Evolutionary conservation across 2,888 invertebrate genomes (phyloP), one percentile per base, ranked within the genome.

Genomic region (Melipona bicolor): DNA sequence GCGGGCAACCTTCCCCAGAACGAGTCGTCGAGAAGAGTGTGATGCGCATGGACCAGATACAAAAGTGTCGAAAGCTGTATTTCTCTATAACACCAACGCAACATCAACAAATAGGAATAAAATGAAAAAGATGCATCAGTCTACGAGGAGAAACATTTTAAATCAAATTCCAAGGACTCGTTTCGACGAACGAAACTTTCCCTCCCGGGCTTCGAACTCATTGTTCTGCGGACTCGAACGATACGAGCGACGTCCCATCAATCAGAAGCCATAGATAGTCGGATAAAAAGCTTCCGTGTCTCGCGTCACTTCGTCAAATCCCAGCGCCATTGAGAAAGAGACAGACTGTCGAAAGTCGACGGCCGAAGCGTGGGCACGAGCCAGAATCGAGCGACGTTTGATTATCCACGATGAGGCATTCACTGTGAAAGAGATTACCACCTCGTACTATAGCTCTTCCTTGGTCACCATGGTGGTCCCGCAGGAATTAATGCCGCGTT

Each of bases 401-500:
- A 88, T 88, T 88, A 85, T 82, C 74, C 83, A 54, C 77, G 64
- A 61, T 70, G 61, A 70, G 61, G 79, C 81, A 81, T 86, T 86
- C 82, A 79, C 70, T 74, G 80, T 70, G 79, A 85, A 87, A 83
- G 82, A 81, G 88, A 89, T 89, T 89, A 87, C 87, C 84, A 84
- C 78, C 72, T 83, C 71, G 82, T 87, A 83, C 56, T 87, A 69
- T 88, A 84, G 65, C 65, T 85, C 83, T 83, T 78, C 72, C 72
- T 52, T 76, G 69, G 79, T n/a, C 80, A 52, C 68, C 78, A 24
- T 36, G 90, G 88, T 88, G 85, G 87, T 89, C 86, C 88, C 85
- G 75, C 85, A 80, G 87, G 86, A 92, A 89, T 92, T 91, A 92
- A 91, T 90, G 84, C 89, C 83, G 86, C 88, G 85, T 89, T 91